Evolutionary conservation across 2,888 invertebrate species (phyloP), one percentile per base, ranked within the genome.

Genomic region (Eupithecia subumbrata): DNA sequence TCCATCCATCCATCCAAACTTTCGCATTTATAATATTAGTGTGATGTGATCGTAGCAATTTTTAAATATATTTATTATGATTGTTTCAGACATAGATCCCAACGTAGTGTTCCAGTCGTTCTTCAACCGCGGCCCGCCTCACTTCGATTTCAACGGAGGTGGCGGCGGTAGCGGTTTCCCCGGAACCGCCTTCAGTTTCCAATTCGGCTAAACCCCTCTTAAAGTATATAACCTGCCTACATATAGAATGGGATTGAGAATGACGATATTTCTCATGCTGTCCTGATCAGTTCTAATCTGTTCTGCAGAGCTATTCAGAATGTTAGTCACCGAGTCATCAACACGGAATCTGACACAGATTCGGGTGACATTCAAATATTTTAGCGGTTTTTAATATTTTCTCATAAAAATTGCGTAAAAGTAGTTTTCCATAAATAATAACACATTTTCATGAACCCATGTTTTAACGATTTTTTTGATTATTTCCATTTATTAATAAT

Each of bases 61-160:
- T 16, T 48, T 60, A 25, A 60, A 60, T 0, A 60, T 9, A 45
- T 22, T 22, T 43, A 43, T 25, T 43, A 40, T 22, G 60, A 34
- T 14, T 89, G 72, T 95, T 96, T 83, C 96, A 95, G 97, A 97
- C 89, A 96, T 98, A 84, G 98, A 98, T 93, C 97, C 98, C 11
- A 97, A 97, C 88, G 96, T 97, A 88, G 97, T 98, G 89, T 98
- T 98, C 96, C 97, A 97, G 86, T 96, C 97, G 5, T 98, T 98
- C 96, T 98, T 97, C 95, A 96, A 96, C 85, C 95, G 95, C 67
- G 93, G 95, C 30, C 92, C 92, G 40, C 94, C 94, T 74, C 95
- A 94, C 79, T 96, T 95, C 84, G 96, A 96, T 81, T 96, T 96
- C 69, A 77, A 75, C 88, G 90, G 94, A 11, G 90, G 90, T n/a